Evolutionary conservation across 1,140 invertebrate genomes (phyloP).

Genomic region (Bombus difficillimus): DNA sequence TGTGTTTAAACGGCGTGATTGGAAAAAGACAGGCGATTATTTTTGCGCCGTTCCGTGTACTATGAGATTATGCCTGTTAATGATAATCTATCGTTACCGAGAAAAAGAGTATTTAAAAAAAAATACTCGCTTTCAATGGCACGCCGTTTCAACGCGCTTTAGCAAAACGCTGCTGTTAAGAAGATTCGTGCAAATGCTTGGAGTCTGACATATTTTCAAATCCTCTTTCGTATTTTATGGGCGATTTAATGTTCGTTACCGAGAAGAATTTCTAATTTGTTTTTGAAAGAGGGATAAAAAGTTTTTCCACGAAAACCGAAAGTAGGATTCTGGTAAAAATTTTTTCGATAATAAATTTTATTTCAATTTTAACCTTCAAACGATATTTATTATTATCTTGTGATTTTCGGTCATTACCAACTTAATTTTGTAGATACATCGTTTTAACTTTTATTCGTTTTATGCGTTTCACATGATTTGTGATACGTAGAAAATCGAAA

Average conservation of each 20-base stretch:
- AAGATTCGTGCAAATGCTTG: neutral
- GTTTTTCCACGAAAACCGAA: too few species aligned
- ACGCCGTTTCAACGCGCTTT: neutral
- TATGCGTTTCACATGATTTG: too few species aligned
- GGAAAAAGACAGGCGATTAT: slow-evolving; percentile 30
- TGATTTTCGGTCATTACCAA: neutral
- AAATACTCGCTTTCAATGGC: slow-evolving; percentile 8
- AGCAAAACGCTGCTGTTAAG: neutral
- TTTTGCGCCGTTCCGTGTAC: neutral
- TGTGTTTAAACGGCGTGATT: slow-evolving; percentile 22
- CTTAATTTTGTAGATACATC: too few species aligned
- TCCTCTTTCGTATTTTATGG: neutral
- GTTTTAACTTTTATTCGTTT: too few species aligned
- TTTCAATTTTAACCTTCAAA: neutral
- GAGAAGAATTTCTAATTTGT: neutral
- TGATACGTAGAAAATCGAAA: too few species aligned
- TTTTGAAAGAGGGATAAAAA: neutral
- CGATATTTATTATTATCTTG: neutral
- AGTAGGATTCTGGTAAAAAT: too few species aligned
- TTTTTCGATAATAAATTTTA: neutral
- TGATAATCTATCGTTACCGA: slow-evolving; percentile 2
- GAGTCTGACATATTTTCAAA: neutral
- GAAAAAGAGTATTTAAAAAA: neutral
- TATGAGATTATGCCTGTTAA: neutral
- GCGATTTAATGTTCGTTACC: neutral